These are phyloP conservation scores for Sesia apiformis DNA, from an alignment of 2,888 invertebrate genomes.

Conservation along the genomic window DNA sequence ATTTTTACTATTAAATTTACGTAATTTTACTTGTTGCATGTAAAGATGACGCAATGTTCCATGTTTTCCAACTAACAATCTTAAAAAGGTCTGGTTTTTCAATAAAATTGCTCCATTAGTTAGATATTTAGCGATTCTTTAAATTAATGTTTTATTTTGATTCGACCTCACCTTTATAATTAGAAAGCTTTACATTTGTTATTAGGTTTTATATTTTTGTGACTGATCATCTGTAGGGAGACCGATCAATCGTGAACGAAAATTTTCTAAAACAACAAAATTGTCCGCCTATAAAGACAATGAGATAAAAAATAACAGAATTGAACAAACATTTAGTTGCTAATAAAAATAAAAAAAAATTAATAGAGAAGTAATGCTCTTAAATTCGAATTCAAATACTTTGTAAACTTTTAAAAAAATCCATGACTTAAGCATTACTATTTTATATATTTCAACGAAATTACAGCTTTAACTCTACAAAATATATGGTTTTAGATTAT, in stretches of 20 bases:
- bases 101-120: conserved; percentile 69
- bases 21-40: background rate
- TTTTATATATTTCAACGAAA: no score
- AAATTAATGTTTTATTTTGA: conserved; percentile 49
- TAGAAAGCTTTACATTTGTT: conserved; percentile 22
- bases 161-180: conserved; percentile 46
- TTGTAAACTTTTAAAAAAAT: no score
- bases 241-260: background rate
- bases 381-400: no score
- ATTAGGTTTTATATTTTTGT: conserved; percentile 34
- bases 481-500: no score
- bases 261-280: no score
- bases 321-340: no score
- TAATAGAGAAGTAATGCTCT: no score
- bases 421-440: no score
- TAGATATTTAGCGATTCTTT: conserved; percentile 69
- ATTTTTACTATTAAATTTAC: background rate
- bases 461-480: no score
- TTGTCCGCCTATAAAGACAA: no score
- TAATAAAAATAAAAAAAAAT: no score
- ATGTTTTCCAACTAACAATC: conserved; percentile 13
- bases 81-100: conserved; percentile 56
- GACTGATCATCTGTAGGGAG: conserved; percentile 10
- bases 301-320: no score
- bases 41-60: background rate